phyloP scores from a whole-genome alignment of 1,140 invertebrate genomes.

The Linepithema humile region DNA sequence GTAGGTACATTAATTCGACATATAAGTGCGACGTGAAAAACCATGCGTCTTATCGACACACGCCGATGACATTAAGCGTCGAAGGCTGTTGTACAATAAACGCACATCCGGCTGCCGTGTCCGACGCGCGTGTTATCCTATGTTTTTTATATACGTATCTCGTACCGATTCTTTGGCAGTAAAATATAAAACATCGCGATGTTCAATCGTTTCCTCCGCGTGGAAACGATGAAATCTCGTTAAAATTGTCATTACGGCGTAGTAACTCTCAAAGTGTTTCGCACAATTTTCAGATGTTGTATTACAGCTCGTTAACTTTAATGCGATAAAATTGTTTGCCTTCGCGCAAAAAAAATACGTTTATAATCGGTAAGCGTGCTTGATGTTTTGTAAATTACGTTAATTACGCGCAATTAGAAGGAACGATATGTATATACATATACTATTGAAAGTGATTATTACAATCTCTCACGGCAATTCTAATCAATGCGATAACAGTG shows the following conservation, averaged over 20 bases:
- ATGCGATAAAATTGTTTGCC: slow-evolving; percentile 22
- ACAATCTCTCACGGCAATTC: slow-evolving; percentile 5
- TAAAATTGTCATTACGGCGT: slow-evolving; percentile 1
- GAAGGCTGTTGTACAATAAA: slow-evolving; percentile 2
- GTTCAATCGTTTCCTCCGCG: slow-evolving; percentile 16
- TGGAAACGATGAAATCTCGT: not conserved
- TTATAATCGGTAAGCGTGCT: not conserved
- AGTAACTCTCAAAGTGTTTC: slow-evolving; percentile 13
- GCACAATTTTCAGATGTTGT: not conserved
- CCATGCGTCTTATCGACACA: not conserved
- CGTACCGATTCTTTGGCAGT: slow-evolving; percentile 67
- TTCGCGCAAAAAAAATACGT: not conserved
- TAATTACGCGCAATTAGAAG: not conserved
- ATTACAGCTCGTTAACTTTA: not conserved
- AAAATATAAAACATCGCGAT: slow-evolving; percentile 28
- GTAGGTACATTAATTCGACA: slow-evolving; percentile 45
- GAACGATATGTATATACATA: slow-evolving; percentile 26
- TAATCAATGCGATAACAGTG: slow-evolving; percentile 7
- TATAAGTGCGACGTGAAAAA: not conserved
- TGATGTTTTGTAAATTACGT: slow-evolving; percentile 9
- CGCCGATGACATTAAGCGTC: slow-evolving; percentile 1
- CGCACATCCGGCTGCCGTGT: slow-evolving; percentile 31
- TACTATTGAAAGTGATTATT: slow-evolving; percentile 10
- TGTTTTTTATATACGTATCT: slow-evolving; percentile 36
- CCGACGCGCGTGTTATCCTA: slow-evolving; percentile 27